Percentiles rank a stretch among this genome's conserved stretches.
phyloP scores from a whole-genome alignment of 2,113 vertebrate species.

The Capricornis sumatraensis region DNA sequence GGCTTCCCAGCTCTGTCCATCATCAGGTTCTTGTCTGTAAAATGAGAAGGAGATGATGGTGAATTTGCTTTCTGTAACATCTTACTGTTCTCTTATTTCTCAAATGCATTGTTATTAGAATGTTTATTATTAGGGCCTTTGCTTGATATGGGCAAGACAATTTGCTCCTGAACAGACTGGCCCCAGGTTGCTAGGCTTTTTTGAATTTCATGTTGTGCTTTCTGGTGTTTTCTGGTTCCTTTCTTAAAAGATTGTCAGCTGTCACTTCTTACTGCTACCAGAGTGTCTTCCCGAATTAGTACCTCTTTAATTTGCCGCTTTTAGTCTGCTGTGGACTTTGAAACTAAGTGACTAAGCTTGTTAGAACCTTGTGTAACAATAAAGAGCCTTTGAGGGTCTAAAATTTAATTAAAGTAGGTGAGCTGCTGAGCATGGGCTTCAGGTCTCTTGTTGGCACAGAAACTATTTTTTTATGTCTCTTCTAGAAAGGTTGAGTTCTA shows the following conservation, averaged over 20 bases:
- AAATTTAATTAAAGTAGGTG: background rate
- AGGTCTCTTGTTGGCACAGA: background rate
- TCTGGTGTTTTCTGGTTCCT: background rate
- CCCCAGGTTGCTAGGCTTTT: background rate
- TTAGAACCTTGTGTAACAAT: background rate
- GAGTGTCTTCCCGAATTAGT: slow-evolving; percentile 3
- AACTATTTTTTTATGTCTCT: background rate
- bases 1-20: background rate
- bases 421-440: background rate
- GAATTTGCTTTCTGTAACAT: background rate
- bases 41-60: background rate
- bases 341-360: background rate
- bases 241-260: background rate
- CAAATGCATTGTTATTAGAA: background rate
- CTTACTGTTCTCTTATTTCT: background rate
- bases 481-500: background rate
- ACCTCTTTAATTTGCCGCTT: background rate
- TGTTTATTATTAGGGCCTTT: background rate
- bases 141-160: background rate
- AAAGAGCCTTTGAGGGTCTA: slow-evolving; percentile 17
- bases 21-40: background rate
- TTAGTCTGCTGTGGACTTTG: slow-evolving; percentile 22
- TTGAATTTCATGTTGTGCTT: slow-evolving; percentile 13
- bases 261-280: background rate
- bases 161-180: background rate